Conservation (phyloP, 2,797 vertebrate species). For the Lacerta bilineata region DNA sequence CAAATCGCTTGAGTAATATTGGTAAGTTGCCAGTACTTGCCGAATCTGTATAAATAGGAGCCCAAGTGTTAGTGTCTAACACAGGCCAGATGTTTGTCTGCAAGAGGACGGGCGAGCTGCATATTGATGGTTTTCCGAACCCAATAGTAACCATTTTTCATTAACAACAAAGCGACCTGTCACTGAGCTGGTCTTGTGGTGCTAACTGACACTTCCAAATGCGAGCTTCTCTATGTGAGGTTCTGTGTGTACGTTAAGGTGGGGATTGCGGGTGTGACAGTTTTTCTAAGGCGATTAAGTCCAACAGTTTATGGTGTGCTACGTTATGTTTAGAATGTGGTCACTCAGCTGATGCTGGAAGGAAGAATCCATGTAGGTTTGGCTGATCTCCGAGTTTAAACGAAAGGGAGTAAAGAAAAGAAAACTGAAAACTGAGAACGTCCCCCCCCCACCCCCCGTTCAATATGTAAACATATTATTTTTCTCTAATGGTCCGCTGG, state of each 20-base stretch:
- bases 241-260: slow-evolving; percentile 54
- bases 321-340: slow-evolving; percentile 68
- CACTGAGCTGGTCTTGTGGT: slow-evolving; percentile 70
- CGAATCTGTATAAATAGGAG: slow-evolving; percentile 63
- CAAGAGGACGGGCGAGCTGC: slow-evolving; percentile 80
- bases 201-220: slow-evolving; percentile 81
- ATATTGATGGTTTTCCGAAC: slow-evolving; percentile 86
- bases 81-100: slow-evolving; percentile 87
- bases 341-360: slow-evolving; percentile 43
- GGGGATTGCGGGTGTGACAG: slow-evolving; percentile 79
- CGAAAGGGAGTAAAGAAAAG: slow-evolving; percentile 38
- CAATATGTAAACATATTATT: slow-evolving; percentile 40
- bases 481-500: background rate
- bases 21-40: slow-evolving; percentile 67
- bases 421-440: slow-evolving; percentile 51
- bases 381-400: slow-evolving; percentile 50
- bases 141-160: slow-evolving; percentile 84
- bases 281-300: slow-evolving; percentile 85
- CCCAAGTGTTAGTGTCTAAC: slow-evolving; percentile 81
- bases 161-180: slow-evolving; percentile 82
- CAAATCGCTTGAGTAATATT: slow-evolving; percentile 63
- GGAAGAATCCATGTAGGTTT: slow-evolving; percentile 53
- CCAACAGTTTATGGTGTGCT: slow-evolving; percentile 76
- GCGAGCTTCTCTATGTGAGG: slow-evolving; percentile 62
- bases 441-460: rapidly evolving